Percentiles rank a stretch among this genome's conserved stretches.
These are phyloP conservation scores for Drosophila subquinaria DNA, from an alignment of 2,888 invertebrate genomes.

Conservation along the genomic window DNA sequence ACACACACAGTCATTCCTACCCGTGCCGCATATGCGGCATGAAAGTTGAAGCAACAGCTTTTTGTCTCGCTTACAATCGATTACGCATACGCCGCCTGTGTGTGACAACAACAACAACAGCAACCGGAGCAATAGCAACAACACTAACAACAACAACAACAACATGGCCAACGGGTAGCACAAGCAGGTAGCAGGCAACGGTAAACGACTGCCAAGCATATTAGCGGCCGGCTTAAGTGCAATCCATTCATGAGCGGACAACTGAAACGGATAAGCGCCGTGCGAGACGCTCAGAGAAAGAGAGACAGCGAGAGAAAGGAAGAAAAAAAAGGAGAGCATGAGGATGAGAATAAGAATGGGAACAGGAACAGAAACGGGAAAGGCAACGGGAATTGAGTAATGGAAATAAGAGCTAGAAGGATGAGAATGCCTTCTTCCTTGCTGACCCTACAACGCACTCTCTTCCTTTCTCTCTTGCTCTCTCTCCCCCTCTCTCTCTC, in stretches of 20 bases:
- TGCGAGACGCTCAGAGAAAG: conserved; percentile 4
- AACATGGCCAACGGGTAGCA: conserved; percentile 8
- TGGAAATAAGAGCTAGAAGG: conserved; percentile 13
- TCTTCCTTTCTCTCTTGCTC: conserved; percentile 1
- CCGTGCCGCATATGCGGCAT: conserved; percentile 13
- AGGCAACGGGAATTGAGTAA: conserved; percentile 1
- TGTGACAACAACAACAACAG: conserved; percentile 1
- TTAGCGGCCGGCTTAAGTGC: conserved; percentile 71
- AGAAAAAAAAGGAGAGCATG: conserved; percentile 1
- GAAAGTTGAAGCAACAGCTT: conserved; percentile 55
- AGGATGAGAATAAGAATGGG: conserved; percentile 19
- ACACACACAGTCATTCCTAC: neutral
- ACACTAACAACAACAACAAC: conserved; percentile 1
- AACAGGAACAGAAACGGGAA: conserved; percentile 14
- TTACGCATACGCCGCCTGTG: conserved; percentile 56
- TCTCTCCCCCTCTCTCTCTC: neutral
- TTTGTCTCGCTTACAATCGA: conserved; percentile 44
- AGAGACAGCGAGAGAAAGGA: neutral
- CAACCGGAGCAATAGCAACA: neutral
- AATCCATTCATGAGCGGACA: conserved; percentile 59
- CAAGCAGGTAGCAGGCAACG: conserved; percentile 48
- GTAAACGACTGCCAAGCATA: conserved; percentile 56
- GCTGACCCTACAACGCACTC: conserved; percentile 2
- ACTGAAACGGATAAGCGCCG: conserved; percentile 56
- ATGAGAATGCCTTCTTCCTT: conserved; percentile 37